Conservation (phyloP, 1,140 invertebrate species). For the Augochlora pura region DNA sequence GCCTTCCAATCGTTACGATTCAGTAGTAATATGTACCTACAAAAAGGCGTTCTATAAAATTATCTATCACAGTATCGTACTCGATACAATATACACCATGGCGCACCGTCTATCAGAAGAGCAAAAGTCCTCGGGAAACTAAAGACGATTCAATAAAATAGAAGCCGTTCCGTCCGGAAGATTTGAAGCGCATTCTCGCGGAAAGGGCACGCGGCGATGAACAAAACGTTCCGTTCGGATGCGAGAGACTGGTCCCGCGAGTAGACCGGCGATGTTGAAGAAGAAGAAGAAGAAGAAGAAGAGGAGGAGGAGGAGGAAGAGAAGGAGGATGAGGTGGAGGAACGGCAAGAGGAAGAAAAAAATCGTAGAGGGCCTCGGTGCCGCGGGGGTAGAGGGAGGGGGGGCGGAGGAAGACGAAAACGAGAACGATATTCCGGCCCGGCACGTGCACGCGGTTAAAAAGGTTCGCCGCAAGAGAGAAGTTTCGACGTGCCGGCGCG, state of each 20-base stretch:
- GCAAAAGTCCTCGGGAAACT: too few species aligned
- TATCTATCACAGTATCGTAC: too few species aligned
- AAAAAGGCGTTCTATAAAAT: too few species aligned
- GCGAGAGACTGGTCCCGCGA: background rate
- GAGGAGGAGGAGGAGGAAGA: conserved; percentile 9
- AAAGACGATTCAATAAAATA: too few species aligned
- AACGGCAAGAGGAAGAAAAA: conserved; percentile 15
- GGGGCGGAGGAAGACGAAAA: conserved; percentile 32
- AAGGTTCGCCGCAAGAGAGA: conserved; percentile 72
- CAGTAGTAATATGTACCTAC: too few species aligned
- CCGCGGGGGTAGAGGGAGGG: background rate
- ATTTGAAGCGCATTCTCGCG: too few species aligned
- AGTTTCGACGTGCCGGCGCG: conserved; percentile 74
- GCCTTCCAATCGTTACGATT: too few species aligned
- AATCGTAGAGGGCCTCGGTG: conserved; percentile 12
- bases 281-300: conserved; percentile 19
- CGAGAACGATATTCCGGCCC: conserved; percentile 63
- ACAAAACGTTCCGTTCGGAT: background rate
- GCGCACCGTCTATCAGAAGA: too few species aligned
- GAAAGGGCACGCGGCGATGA: background rate
- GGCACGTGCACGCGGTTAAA: conserved; percentile 80
- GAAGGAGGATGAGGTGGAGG: conserved; percentile 37
- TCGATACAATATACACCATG: too few species aligned
- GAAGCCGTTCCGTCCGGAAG: too few species aligned
- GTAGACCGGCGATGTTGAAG: background rate